Conservation (phyloP, 2,888 invertebrate species). For the Petrophora chlorosata region DNA sequence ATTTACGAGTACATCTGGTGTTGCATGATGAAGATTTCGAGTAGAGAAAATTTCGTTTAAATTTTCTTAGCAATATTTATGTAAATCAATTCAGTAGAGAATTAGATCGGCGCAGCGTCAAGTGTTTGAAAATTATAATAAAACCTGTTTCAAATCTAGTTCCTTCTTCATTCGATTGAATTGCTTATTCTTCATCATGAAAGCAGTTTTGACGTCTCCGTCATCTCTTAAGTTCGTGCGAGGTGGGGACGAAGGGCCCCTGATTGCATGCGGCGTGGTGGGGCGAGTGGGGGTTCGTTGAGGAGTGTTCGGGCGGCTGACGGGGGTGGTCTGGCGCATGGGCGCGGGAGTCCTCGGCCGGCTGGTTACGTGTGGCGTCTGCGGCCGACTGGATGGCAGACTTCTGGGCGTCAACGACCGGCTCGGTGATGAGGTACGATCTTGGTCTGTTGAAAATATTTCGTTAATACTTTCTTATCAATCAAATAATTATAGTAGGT, state of each 20-base stretch:
- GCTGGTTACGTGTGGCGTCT: slow-evolving; percentile 52
- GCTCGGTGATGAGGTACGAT: slow-evolving; percentile 40
- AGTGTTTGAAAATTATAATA: slow-evolving; percentile 2
- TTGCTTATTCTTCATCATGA: slow-evolving; percentile 55
- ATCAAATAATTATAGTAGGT: too few species aligned
- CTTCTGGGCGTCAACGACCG: slow-evolving; percentile 64
- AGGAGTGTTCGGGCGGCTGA: slow-evolving; percentile 62
- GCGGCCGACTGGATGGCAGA: slow-evolving; percentile 55
- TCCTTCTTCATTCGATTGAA: slow-evolving; percentile 71
- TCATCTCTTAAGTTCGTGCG: slow-evolving; percentile 32
- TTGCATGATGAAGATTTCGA: too few species aligned
- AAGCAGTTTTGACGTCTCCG: slow-evolving; percentile 55
- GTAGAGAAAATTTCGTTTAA: too few species aligned
- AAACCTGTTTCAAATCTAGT: slow-evolving; percentile 75
- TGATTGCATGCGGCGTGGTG: slow-evolving; percentile 27
- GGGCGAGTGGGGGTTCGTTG: slow-evolving; percentile 32
- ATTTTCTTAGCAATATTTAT: too few species aligned
- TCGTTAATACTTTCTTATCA: too few species aligned
- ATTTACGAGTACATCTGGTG: too few species aligned
- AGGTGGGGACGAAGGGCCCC: slow-evolving; percentile 4
- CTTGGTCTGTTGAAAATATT: slow-evolving; percentile 6
- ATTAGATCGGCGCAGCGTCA: too few species aligned
- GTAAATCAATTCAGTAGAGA: not conserved
- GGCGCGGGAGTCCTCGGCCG: slow-evolving; percentile 57
- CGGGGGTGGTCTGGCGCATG: slow-evolving; percentile 40